These are phyloP conservation scores for Nerophis lumbriciformis DNA, from an alignment of 2,113 vertebrate genomes.

Conservation along the genomic window DNA sequence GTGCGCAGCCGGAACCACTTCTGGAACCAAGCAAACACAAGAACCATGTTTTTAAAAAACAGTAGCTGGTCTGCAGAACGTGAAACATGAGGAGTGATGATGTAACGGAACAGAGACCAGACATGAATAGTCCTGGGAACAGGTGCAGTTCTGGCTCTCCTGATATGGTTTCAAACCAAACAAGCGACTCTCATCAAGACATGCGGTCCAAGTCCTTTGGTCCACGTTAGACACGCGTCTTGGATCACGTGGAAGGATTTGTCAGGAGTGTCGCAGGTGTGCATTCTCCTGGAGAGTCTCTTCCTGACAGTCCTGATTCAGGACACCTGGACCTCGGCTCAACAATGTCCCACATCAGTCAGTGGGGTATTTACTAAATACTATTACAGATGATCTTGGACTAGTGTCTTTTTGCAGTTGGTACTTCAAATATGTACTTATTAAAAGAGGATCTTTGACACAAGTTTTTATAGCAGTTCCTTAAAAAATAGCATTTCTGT, in stretches of 20 bases:
- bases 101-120: slow-evolving; percentile 2
- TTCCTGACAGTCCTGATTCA: no score
- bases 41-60: not conserved
- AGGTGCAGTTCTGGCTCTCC: slow-evolving; percentile 17
- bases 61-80: not conserved
- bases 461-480: not conserved
- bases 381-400: no score
- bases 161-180: slow-evolving; percentile 11
- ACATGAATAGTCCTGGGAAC: slow-evolving; percentile 42
- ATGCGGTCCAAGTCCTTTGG: not conserved
- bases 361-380: no score
- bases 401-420: no score
- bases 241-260: not conserved
- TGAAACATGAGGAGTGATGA: slow-evolving; percentile 35
- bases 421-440: not conserved
- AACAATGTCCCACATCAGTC: no score
- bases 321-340: no score
- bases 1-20: slow-evolving; percentile 90
- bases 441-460: no score
- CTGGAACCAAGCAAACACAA: slow-evolving; percentile 59
- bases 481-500: slow-evolving; percentile 1
- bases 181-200: not conserved
- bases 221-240: no score
- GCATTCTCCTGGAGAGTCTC: no score
- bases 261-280: no score